Percentiles rank a stretch among this genome's conserved stretches.
These are phyloP conservation scores for Cyanoderma ruficeps DNA, from an alignment of 2,113 vertebrate species.

Conservation along the genomic window DNA sequence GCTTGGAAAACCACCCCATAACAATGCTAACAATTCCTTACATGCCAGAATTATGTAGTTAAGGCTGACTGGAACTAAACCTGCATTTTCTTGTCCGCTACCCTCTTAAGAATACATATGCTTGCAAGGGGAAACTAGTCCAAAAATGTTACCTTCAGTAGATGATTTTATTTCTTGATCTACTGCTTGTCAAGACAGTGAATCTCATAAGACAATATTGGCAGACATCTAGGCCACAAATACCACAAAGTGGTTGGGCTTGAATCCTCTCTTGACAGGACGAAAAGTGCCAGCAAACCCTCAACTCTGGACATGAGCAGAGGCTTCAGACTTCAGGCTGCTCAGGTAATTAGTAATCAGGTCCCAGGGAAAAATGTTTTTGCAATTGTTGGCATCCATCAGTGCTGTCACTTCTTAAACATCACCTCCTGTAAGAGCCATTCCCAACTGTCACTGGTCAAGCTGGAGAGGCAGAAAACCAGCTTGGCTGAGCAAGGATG, in stretches of 20 bases:
- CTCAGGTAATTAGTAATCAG: neutral
- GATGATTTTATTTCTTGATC: neutral
- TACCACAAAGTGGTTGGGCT: neutral
- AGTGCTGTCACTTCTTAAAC: neutral
- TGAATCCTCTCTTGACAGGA: neutral
- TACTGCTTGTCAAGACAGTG: neutral
- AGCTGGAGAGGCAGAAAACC: neutral
- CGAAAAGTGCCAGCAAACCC: neutral
- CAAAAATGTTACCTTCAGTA: neutral
- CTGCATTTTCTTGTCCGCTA: neutral
- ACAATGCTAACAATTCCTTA: neutral
- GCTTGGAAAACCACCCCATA: neutral
- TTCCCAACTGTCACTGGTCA: neutral
- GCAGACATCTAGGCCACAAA: neutral
- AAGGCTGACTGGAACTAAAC: neutral
- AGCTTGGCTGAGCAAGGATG: neutral
- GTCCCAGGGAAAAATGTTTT: neutral
- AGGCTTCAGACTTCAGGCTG: neutral
- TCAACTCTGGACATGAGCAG: neutral
- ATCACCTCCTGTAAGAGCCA: neutral
- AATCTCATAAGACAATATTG: neutral
- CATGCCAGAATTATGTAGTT: neutral
- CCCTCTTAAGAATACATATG: neutral
- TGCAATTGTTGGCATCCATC: neutral
- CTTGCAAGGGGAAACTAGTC: neutral